These are phyloP conservation scores for Leptonema lineaticorne DNA, from an alignment of 1,140 invertebrate genomes.

Conservation along the genomic window DNA sequence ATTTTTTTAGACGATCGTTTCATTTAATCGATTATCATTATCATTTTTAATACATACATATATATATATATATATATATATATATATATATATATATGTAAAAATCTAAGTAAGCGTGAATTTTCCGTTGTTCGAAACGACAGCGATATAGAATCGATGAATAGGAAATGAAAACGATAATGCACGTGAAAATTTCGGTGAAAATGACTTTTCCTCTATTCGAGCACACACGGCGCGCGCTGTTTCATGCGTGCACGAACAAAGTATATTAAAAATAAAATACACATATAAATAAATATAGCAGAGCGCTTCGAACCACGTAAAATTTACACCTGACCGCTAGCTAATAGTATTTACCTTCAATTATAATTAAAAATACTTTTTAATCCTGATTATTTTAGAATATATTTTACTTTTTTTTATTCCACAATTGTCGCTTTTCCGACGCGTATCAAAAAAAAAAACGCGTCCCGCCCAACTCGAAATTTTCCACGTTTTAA, in stretches of 20 bases:
- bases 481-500: too few relatives aligned
- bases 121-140: background rate
- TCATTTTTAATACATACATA: slow-evolving; percentile 4
- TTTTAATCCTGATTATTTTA: slow-evolving; percentile 25
- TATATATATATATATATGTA: background rate
- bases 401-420: slow-evolving; percentile 27
- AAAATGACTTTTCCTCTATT: slow-evolving; percentile 6
- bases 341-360: background rate
- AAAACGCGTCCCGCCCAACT: too few relatives aligned
- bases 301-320: background rate
- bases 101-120: too few relatives aligned
- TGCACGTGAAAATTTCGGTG: background rate
- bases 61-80: background rate
- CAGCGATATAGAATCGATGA: background rate
- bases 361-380: background rate
- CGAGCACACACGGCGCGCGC: slow-evolving; percentile 11
- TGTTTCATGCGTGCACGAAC: slow-evolving; percentile 1
- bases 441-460: too few relatives aligned
- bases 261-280: background rate
- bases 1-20: slow-evolving; percentile 31
- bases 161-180: background rate
- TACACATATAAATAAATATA: background rate
- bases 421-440: background rate
- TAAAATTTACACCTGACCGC: background rate
- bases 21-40: too few relatives aligned